phyloP scores from a whole-genome alignment of 2,113 vertebrate genomes.

The Numida meleagris region DNA sequence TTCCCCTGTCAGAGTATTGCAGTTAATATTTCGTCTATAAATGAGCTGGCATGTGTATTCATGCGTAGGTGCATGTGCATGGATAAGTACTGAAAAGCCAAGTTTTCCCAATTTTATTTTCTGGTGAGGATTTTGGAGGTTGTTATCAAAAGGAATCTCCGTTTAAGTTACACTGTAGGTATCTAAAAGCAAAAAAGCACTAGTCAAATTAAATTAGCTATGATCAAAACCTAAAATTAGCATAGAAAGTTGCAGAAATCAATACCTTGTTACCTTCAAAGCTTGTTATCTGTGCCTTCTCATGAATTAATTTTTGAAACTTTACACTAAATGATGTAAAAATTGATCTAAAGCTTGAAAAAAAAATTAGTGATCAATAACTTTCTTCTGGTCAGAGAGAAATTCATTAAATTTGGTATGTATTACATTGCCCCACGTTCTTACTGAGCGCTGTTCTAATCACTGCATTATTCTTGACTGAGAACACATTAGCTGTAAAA shows the following conservation, averaged over 20 bases:
- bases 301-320: slow-evolving; percentile 69
- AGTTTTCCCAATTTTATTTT: neutral
- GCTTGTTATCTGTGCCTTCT: slow-evolving; percentile 63
- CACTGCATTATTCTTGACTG: slow-evolving; percentile 77
- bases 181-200: slow-evolving; percentile 40
- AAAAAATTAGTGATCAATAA: slow-evolving; percentile 72
- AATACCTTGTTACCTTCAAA: slow-evolving; percentile 77
- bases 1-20: neutral
- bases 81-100: neutral
- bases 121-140: neutral
- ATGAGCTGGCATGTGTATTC: neutral
- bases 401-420: slow-evolving; percentile 75
- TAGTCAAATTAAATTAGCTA: slow-evolving; percentile 73
- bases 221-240: slow-evolving; percentile 70
- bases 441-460: slow-evolving; percentile 69
- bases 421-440: slow-evolving; percentile 66
- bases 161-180: neutral
- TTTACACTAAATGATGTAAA: slow-evolving; percentile 71
- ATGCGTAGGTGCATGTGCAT: neutral
- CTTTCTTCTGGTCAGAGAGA: slow-evolving; percentile 70
- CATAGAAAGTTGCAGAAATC: slow-evolving; percentile 64
- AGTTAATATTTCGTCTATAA: neutral
- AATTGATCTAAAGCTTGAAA: slow-evolving; percentile 73
- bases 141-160: slow-evolving; percentile 36
- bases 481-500: slow-evolving; percentile 79